A percentile compares a stretch with the other conserved stretches of the same genome.
phyloP scores from a whole-genome alignment of 2,888 invertebrate species.

The Trachelus tabidus region DNA sequence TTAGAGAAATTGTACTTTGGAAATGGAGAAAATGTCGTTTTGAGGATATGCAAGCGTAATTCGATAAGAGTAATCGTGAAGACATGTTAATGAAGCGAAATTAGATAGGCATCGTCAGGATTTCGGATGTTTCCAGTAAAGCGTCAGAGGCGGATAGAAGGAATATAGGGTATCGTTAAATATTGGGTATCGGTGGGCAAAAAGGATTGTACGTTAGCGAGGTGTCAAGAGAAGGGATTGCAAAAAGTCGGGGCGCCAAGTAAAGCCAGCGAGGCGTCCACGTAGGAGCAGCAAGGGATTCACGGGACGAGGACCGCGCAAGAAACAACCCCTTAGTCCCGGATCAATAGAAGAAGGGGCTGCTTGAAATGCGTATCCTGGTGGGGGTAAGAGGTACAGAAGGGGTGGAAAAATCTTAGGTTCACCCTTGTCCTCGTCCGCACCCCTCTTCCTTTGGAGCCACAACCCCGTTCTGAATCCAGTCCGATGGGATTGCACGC shows the following conservation, averaged over 20 bases:
- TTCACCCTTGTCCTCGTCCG: conserved; percentile 28
- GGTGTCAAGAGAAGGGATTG: conserved; percentile 1
- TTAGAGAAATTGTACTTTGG: not conserved
- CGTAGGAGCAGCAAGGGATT: conserved; percentile 7
- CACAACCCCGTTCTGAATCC: not conserved
- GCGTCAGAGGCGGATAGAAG: not conserved
- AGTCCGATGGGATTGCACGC: conserved; percentile 20
- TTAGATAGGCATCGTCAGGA: not conserved
- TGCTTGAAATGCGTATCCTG: conserved; percentile 37
- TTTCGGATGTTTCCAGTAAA: not conserved
- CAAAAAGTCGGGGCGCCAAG: conserved; percentile 6
- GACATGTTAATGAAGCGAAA: not conserved
- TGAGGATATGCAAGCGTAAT: not conserved
- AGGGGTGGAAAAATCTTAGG: conserved; percentile 59
- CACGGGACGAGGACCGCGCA: conserved; percentile 35
- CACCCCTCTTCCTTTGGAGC: not conserved
- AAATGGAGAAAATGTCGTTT: not conserved
- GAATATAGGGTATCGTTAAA: not conserved
- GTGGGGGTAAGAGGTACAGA: conserved; percentile 41
- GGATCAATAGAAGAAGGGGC: conserved; percentile 64
- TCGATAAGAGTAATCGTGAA: not conserved
- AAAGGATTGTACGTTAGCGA: not conserved
- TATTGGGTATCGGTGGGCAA: not conserved
- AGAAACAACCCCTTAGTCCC: conserved; percentile 60
- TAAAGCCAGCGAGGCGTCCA: conserved; percentile 27